Percentiles rank a stretch among this genome's conserved stretches.
Conservation (phyloP, 2,797 vertebrate genomes). For the Rhinoraja longicauda region DNA sequence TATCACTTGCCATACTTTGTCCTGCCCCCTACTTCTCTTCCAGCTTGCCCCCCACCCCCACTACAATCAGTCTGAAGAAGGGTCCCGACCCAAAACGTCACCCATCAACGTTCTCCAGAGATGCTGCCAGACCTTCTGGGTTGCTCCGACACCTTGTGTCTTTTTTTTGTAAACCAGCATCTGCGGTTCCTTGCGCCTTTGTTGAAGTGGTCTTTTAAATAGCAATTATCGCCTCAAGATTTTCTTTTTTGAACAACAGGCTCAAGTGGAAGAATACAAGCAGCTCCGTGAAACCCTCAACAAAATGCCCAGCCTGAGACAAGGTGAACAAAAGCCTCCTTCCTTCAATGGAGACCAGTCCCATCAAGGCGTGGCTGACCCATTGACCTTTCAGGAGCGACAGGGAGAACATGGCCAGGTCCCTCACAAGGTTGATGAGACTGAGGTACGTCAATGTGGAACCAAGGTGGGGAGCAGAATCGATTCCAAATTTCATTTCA, state of each 20-base stretch:
- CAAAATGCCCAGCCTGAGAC: slow-evolving; percentile 57
- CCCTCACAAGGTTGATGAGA: neutral
- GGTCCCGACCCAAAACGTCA: too few relatives aligned
- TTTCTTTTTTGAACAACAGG: slow-evolving; percentile 54
- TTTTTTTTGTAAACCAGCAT: too few relatives aligned
- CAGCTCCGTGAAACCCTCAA: slow-evolving; percentile 77
- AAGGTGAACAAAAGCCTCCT: neutral
- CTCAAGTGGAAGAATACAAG: slow-evolving; percentile 84
- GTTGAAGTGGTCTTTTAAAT: neutral
- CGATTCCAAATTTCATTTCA: neutral
- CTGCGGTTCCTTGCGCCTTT: neutral
- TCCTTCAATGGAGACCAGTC: neutral
- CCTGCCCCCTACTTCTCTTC: too few relatives aligned
- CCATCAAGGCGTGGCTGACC: neutral
- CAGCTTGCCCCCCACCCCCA: too few relatives aligned
- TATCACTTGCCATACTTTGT: too few relatives aligned
- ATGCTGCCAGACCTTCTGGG: too few relatives aligned
- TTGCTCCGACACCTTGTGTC: too few relatives aligned
- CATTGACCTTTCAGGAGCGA: neutral
- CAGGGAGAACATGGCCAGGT: neutral
- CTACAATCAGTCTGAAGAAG: too few relatives aligned
- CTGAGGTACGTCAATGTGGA: slow-evolving; percentile 14
- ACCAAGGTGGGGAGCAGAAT: neutral
- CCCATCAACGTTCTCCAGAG: too few relatives aligned
- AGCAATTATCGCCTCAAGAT: neutral